Conservation (phyloP, 1,140 invertebrate species). For the Drosophila pallidifrons region DNA sequence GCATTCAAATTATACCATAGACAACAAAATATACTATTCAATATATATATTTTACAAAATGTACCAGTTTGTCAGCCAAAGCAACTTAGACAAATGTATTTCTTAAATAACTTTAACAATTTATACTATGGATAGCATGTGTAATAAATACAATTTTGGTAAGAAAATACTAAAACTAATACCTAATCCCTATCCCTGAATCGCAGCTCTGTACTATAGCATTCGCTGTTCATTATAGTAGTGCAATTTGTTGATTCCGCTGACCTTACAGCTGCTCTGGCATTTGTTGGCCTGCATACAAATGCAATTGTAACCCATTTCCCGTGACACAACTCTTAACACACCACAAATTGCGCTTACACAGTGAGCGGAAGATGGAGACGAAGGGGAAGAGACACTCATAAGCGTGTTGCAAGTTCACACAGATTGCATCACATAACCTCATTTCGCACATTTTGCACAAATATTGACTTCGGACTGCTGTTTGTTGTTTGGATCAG, state of each 20-base stretch:
- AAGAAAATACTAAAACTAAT: too few species aligned
- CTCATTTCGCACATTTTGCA: conserved; percentile 45
- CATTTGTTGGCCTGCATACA: conserved; percentile 34
- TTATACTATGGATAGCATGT: too few species aligned
- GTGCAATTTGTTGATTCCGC: conserved; percentile 16
- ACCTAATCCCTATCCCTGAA: too few species aligned
- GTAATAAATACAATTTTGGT: too few species aligned
- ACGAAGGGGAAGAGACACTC: conserved; percentile 1
- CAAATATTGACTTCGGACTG: conserved; percentile 48
- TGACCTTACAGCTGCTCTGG: conserved; percentile 32
- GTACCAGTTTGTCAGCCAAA: too few species aligned
- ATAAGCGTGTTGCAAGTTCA: conserved; percentile 48
- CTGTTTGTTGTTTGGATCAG: conserved; percentile 13
- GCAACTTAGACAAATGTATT: too few species aligned
- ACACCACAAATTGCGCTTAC: conserved; percentile 34
- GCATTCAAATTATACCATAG: too few species aligned
- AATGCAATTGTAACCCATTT: conserved; percentile 42
- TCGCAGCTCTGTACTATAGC: too few species aligned
- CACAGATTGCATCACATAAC: conserved; percentile 57
- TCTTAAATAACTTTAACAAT: too few species aligned
- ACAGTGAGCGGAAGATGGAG: background rate
- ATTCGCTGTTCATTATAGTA: background rate
- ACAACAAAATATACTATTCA: too few species aligned
- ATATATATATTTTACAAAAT: too few species aligned
- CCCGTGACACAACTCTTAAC: conserved; percentile 11